Evolutionary conservation across 1,140 invertebrate genomes (phyloP).

Genomic region (Apis florea): DNA sequence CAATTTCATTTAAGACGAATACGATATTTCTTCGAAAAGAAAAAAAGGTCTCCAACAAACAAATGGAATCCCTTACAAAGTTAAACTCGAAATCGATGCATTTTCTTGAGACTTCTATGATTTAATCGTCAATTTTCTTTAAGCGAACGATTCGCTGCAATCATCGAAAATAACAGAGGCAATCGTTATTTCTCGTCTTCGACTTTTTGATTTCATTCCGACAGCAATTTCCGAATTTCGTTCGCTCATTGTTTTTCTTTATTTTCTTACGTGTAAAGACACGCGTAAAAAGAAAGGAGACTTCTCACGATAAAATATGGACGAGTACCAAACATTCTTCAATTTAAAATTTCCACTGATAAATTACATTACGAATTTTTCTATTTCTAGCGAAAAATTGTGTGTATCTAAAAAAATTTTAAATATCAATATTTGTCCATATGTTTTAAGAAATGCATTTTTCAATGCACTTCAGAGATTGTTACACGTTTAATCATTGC

Average conservation of each 20-base stretch:
- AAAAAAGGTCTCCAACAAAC: too few species aligned
- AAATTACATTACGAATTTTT: too few species aligned
- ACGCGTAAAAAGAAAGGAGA: not conserved
- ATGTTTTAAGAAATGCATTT: too few species aligned
- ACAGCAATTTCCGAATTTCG: not conserved
- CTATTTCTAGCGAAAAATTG: too few species aligned
- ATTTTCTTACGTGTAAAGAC: not conserved
- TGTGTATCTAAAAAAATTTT: too few species aligned
- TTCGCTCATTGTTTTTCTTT: too few species aligned
- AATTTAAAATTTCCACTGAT: not conserved
- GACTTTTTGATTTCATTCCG: not conserved
- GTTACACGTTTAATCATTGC: too few species aligned
- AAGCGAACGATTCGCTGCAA: not conserved
- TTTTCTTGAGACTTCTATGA: not conserved
- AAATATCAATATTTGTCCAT: too few species aligned
- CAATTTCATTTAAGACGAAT: too few species aligned
- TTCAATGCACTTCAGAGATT: too few species aligned
- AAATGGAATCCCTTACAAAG: not conserved
- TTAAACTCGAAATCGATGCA: not conserved
- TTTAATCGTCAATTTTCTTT: not conserved
- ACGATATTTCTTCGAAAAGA: too few species aligned
- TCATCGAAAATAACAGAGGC: slow-evolving; percentile 13
- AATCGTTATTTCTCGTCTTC: not conserved
- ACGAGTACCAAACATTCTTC: not conserved
- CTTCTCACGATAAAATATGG: not conserved